A percentile compares a stretch with the other conserved stretches of the same genome.
These are phyloP conservation scores for Polydrusus pterygomalis DNA, from an alignment of 2,888 invertebrate genomes.

Conservation along the genomic window DNA sequence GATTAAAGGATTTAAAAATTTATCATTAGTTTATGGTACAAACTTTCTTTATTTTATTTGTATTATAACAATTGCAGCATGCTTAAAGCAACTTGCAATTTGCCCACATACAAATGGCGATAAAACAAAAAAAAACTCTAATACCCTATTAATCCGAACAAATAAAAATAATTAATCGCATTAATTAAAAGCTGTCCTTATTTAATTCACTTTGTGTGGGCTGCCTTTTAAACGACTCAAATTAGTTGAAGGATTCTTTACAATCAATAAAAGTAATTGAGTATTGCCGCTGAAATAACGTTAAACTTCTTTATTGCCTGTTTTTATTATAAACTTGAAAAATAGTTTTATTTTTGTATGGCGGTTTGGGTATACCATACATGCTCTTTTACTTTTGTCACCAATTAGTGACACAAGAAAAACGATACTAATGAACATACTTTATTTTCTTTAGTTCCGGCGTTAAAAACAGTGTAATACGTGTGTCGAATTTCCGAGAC, in stretches of 20 bases:
- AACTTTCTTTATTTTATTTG: no score
- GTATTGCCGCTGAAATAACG: slow-evolving; percentile 21
- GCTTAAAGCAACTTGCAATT: no score
- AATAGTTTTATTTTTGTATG: slow-evolving; percentile 34
- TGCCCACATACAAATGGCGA: no score
- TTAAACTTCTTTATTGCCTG: slow-evolving; percentile 33
- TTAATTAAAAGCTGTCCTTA: slow-evolving; percentile 9
- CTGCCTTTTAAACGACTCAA: neutral
- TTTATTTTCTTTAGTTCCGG: slow-evolving; percentile 30
- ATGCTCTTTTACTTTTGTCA: slow-evolving; percentile 36
- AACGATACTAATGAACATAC: slow-evolving; percentile 35
- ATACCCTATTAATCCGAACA: slow-evolving; percentile 3
- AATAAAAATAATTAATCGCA: neutral
- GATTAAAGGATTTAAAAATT: no score
- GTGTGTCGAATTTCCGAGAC: neutral
- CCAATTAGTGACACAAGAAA: slow-evolving; percentile 46
- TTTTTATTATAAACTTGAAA: slow-evolving; percentile 22
- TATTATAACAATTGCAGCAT: no score
- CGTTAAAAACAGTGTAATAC: neutral
- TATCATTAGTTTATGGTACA: no score
- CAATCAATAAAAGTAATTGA: slow-evolving; percentile 31
- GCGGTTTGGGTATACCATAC: slow-evolving; percentile 21
- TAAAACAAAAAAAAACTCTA: neutral
- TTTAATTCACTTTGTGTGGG: slow-evolving; percentile 26
- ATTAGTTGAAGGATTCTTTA: slow-evolving; percentile 23